Conservation (phyloP, 2,113 vertebrate genomes). For the Sturnus vulgaris region DNA sequence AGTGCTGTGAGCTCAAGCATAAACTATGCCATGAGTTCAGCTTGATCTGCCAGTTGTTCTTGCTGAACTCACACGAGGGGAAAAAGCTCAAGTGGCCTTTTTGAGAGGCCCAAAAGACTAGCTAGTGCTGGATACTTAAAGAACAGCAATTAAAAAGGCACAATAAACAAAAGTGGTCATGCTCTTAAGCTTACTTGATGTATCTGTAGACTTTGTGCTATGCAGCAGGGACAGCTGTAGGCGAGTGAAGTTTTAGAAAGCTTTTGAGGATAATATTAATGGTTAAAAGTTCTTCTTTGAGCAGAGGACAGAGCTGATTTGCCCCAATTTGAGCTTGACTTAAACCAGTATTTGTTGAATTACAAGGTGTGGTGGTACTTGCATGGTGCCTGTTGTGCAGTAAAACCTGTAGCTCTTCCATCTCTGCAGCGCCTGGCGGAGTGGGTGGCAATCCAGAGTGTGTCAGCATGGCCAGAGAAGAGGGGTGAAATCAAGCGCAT, state of each 20-base stretch:
- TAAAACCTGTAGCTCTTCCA: background rate
- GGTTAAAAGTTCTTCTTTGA: background rate
- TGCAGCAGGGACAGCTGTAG: background rate
- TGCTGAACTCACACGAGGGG: rapidly evolving
- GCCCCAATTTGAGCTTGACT: background rate
- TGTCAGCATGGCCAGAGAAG: constrained; percentile 94
- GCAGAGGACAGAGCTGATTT: background rate
- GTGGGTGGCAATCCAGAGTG: constrained; percentile 93
- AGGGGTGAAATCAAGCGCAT: constrained; percentile 85
- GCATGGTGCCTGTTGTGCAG: background rate
- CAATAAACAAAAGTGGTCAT: background rate
- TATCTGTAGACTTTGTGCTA: background rate
- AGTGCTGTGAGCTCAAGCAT: background rate
- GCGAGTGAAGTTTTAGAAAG: background rate
- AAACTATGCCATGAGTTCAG: background rate
- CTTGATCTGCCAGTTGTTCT: background rate
- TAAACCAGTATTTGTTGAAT: background rate
- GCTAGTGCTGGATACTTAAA: background rate
- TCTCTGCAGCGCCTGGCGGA: constrained; percentile 81
- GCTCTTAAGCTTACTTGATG: background rate
- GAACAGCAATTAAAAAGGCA: background rate
- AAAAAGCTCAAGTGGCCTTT: background rate
- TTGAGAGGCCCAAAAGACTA: background rate
- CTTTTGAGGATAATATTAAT: background rate
- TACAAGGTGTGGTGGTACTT: background rate